phyloP scores from a whole-genome alignment of 1,140 invertebrate species.

The Trichomalopsis sarcophagae region DNA sequence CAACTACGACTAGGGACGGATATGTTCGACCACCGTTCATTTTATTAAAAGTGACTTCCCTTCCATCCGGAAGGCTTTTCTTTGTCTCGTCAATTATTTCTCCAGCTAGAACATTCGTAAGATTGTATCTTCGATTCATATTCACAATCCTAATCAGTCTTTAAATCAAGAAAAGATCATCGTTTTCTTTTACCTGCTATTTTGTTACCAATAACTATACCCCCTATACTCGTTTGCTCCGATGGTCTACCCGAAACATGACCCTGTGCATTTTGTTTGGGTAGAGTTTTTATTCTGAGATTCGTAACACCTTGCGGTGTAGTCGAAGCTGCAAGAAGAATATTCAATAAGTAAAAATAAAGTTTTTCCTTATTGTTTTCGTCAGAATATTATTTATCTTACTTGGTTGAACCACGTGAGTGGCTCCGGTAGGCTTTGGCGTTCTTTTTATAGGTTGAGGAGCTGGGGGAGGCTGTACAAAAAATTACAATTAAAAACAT shows the following conservation, averaged over 20 bases:
- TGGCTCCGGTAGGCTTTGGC: conserved; percentile 52
- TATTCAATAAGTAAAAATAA: not conserved
- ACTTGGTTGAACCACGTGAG: conserved; percentile 62
- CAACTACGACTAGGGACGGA: conserved; percentile 88
- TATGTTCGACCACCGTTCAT: conserved; percentile 87
- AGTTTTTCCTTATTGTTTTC: not conserved
- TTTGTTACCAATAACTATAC: conserved; percentile 78
- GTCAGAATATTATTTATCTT: conserved; percentile 45
- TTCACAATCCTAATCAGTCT: not conserved
- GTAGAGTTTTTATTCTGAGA: conserved; percentile 65
- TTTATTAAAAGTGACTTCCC: conserved; percentile 85
- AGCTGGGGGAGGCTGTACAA: conserved; percentile 30
- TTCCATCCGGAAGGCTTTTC: conserved; percentile 78
- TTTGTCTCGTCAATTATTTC: conserved; percentile 71
- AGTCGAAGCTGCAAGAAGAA: conserved; percentile 55
- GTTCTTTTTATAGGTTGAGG: conserved; percentile 38
- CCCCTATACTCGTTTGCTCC: conserved; percentile 81
- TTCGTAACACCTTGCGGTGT: conserved; percentile 62
- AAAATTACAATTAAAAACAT: conserved; percentile 6
- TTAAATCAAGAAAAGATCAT: not conserved
- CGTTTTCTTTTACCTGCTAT: conserved; percentile 65
- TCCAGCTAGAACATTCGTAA: conserved; percentile 65
- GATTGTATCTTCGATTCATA: conserved; percentile 3
- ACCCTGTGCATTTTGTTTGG: conserved; percentile 52
- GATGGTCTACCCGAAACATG: conserved; percentile 73